Conservation (phyloP, 2,888 invertebrate species). For the Oscheius sp. region DNA sequence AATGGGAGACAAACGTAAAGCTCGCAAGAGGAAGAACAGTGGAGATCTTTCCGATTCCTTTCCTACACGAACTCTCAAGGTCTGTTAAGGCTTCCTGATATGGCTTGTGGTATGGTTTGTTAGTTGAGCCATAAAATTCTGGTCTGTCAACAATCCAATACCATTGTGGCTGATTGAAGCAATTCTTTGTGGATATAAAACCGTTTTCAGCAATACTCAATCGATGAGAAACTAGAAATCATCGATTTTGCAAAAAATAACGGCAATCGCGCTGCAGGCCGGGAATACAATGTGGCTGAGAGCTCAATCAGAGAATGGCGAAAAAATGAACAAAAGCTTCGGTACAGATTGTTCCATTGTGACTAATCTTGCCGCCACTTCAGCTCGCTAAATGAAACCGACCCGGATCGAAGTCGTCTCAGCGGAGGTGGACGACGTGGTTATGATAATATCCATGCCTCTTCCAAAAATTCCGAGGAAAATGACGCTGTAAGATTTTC, state of each 20-base stretch:
- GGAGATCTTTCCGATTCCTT: slow-evolving; percentile 1
- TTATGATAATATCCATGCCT: not conserved
- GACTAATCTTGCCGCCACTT: not conserved
- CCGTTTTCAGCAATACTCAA: slow-evolving; percentile 31
- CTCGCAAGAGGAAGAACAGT: slow-evolving; percentile 18
- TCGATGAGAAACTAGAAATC: slow-evolving; percentile 64
- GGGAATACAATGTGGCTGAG: slow-evolving; percentile 68
- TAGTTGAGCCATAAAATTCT: slow-evolving; percentile 1
- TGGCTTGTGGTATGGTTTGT: not conserved
- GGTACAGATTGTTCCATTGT: slow-evolving; percentile 36
- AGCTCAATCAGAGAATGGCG: slow-evolving; percentile 68
- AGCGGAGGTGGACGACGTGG: slow-evolving; percentile 15
- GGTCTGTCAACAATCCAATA: not conserved
- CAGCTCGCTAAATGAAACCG: slow-evolving; percentile 19
- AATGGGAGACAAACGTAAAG: slow-evolving; percentile 23
- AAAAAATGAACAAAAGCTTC: slow-evolving; percentile 65
- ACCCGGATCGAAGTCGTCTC: slow-evolving; percentile 26
- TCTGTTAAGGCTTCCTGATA: not conserved
- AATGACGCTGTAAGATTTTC: not conserved
- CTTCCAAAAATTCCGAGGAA: not conserved
- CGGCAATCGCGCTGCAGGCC: slow-evolving; percentile 64
- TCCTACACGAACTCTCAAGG: slow-evolving; percentile 20
- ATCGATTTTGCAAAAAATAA: slow-evolving; percentile 55
- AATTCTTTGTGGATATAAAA: not conserved
- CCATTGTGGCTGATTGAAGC: too few species aligned